Base-by-base conservation (phyloP, 2,797 vertebrate genomes). In the Pempheris klunzingeri region DNA sequence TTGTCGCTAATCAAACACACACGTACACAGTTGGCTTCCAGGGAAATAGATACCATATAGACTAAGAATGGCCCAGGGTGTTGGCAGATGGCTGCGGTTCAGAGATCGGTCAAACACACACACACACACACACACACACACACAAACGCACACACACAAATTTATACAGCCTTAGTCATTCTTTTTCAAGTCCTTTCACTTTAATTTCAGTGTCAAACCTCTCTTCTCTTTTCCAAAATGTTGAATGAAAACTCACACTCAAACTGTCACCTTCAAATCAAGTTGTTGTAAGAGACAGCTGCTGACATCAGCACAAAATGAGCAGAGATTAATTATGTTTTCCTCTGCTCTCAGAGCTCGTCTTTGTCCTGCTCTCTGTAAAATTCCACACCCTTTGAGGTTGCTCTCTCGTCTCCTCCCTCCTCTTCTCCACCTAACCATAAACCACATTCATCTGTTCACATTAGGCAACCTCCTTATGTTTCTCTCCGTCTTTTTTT, bases 1-100 rank as follows among this genome's bases (percentile, higher is more conserved):
- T 65, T 68, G 61, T 78, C 68, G 62, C 49, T 60, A n/a, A 68
- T 74, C 62, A 78, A 72, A 66, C 66, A 83, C 60, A 60, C 68
- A 73, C 46, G 68, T 4, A 81, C 53, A 76, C 43, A 82, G 53
- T 41, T 71, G 38, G 74, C 60, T 85, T 78, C 66, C 26, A 85
- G 71, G 78, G 69, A 88, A 83, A 82, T 38, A 81, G 81, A 92
- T 81, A 86, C 68, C 64, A 74, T 77, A 78, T 73, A 87, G 72
- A 78, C 24, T 67, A 69, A 81, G 78, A 77, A 88, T 84, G 76
- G 84, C 87, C 80, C 78, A 67, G 52, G 64, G 83, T 91, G 89
- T 80, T 89, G 86, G 90, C 90, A 91, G 90, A 91, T 88, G 84
- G 77, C 80, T 82, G 54, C 5, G 32, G 88, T 92, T 92, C 89